A percentile compares a stretch with the other conserved stretches of the same genome.
Evolutionary conservation across 2,113 vertebrate genomes (phyloP).

Genomic region (Carlito syrichta): DNA sequence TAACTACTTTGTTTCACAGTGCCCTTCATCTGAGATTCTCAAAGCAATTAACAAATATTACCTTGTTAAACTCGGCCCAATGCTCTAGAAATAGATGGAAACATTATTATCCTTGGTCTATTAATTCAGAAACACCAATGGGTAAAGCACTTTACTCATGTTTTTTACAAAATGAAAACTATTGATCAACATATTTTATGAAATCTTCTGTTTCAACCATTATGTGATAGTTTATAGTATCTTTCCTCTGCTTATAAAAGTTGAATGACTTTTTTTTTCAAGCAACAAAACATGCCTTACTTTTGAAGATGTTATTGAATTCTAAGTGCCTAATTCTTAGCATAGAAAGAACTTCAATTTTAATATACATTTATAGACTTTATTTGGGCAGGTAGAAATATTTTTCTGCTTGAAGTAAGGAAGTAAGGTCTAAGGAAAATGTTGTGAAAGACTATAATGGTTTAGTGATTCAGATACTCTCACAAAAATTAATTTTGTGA

Average conservation of each 20-base stretch:
- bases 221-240: not conserved
- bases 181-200: not conserved
- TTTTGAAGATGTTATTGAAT: conserved; percentile 1
- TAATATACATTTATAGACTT: not conserved
- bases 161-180: not conserved
- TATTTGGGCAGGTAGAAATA: not conserved
- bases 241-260: not conserved
- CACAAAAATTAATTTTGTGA: not conserved
- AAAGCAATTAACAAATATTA: not conserved
- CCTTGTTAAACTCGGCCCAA: not conserved
- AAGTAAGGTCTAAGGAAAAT: conserved; percentile 10
- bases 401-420: not conserved
- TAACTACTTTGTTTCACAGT: not conserved
- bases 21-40: not conserved
- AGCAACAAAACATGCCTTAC: not conserved
- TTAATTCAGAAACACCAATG: not conserved
- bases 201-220: not conserved
- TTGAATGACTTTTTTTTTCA: not conserved
- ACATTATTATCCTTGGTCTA: not conserved
- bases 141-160: not conserved
- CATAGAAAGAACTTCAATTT: not conserved
- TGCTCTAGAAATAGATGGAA: not conserved
- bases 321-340: not conserved
- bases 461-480: conserved; percentile 4
- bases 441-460: conserved; percentile 33